Base-by-base conservation (phyloP, 2,797 vertebrate genomes). In the Chrysocyon brachyurus region DNA sequence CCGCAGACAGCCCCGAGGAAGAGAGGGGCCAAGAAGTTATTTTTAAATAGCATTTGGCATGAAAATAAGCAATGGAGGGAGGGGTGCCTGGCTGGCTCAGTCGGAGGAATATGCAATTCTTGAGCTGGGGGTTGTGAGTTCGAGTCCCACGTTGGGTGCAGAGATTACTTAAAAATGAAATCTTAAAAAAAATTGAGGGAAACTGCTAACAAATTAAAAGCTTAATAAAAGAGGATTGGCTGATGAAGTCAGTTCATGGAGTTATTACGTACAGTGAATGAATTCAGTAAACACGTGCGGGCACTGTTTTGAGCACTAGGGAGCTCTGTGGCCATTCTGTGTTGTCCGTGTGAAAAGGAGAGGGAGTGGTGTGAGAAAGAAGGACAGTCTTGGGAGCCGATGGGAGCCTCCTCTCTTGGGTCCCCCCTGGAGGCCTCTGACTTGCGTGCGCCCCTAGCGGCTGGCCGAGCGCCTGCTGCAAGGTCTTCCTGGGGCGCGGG, bases 381-480 rank as follows among this genome's bases (percentile, higher is more conserved):
- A 49, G 40, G 14, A 0, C 22, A 22, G 5, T 26, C 26, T 61
- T 8, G 24, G 16, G 57, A 3, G 56, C 36, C 3, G 2, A 4
- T 2, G 4, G 24, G 40, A 0, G 0, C 64, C 26, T 26, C n/a
- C 24, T 2, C 31, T 46, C 4, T 3, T 2, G 63, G 24, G 56
- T 24, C 17, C n/a, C 15, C 21, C 0, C 33, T 0, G 10, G 17
- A 0, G 4, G 57, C 59, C 52, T 19, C 66, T 0, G 52, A n/a
- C 73, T 89, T 46, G 0, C 16, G 3, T 5, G 79, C 12, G 40
- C 93, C 95, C 81, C 91, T 56, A 89, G 95, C 1, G 68, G 83
- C 26, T 2, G 5, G 6, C 40, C 0, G 7, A 11, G 59, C 0
- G 4, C 49, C 11, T 7, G 3, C 15, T 1, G 49, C 59, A 0